Base-by-base conservation (phyloP, 2,888 invertebrate genomes). In the Pocota personata region DNA sequence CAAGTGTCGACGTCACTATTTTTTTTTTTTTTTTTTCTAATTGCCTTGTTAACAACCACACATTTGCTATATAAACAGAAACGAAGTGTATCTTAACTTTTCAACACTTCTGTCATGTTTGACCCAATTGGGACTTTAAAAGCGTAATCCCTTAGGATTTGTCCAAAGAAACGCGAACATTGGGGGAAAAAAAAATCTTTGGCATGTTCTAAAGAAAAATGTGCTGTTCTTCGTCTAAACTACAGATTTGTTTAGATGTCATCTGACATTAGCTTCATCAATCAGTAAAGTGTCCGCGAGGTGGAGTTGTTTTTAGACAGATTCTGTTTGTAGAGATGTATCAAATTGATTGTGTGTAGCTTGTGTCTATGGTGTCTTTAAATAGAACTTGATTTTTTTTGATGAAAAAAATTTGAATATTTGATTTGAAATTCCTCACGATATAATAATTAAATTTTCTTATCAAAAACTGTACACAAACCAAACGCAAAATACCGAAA, bases 21-120 rank as follows among this genome's bases (percentile, higher is more conserved):
- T 52, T n/a, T 58, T 35, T 32, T n/a, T 37, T 50, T 1, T 46
- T 32, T 8, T 10, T 40, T 12, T 37, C 50, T 60, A 67, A 67
- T 35, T 80, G 67, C 75, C 37, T 60, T 48, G 75, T 75, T 67
- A 57, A 24, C 60, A 66, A 8, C n/a, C 57, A 35, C 30, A 48
- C 27, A 57, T 46, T 32, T 21, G 2, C 8, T 57, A 3, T 48
- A 8, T 14, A 19, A 43, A 52, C 8, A 37, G 3, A 32, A 2
- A 55, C n/a, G 14, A 43, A 43, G 27, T 16, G 10, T 40, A 43
- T 58, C 58, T 40, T 43, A 48, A 50, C 19, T 67, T 69, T 58
- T 79, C 73, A 57, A 67, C 73, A 55, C 62, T 62, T 14, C 57
- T 73, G 73, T 79, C 75, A 79, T 73, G 57, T 64, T 27, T 84